Evolutionary conservation across 1,140 invertebrate genomes (phyloP), one percentile per base, ranked within the genome.

Genomic region (Hermatobates lingyangjiaoensis): DNA sequence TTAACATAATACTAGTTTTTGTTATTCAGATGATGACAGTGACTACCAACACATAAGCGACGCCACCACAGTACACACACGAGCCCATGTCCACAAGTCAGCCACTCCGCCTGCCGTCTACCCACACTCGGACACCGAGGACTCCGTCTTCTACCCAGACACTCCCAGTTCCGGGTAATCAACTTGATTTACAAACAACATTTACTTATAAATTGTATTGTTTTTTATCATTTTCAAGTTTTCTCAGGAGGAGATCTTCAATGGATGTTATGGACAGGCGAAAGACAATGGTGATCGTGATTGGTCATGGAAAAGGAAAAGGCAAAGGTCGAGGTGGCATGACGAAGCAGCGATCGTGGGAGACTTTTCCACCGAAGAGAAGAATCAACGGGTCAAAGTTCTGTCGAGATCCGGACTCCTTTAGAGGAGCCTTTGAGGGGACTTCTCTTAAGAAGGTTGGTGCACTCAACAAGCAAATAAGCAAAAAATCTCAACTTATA

Each of bases 311-410:
- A n/a, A 59, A 61, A 45, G 66, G 65, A 56, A 64, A 67, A 50
- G 55, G 62, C 45, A 48, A 48, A 27, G 65, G 68, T 52, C 56
- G 61, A 45, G 62, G 69, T 53, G 59, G 73, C 45, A 70, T 74
- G 45, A 72, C 75, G 58, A 77, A 77, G 58, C 74, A 77, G 61
- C 63, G 74, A 28, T 76, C 74, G 46, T 79, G 76, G 76, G 76
- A 79, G 61, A 77, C 75, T 1, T 79, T 79, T 56, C 76, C 76
- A 0, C 64, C 71, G 5, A 73, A 73, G 2, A 74, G 73, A 57
- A 68, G 54, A 51, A 55, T 30, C 42, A 27, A 38, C 39, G 28
- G 23, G 5, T 58, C 30, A n/a, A 60, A 62, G 53, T 63, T 62
- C 48, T 62, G 60, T 54, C 52, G 56, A 45, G 61, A 65, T 53